A percentile compares a stretch with the other conserved stretches of the same genome.
These are phyloP conservation scores for Oophaga pumilio DNA, from an alignment of 2,113 vertebrate species.

Conservation along the genomic window DNA sequence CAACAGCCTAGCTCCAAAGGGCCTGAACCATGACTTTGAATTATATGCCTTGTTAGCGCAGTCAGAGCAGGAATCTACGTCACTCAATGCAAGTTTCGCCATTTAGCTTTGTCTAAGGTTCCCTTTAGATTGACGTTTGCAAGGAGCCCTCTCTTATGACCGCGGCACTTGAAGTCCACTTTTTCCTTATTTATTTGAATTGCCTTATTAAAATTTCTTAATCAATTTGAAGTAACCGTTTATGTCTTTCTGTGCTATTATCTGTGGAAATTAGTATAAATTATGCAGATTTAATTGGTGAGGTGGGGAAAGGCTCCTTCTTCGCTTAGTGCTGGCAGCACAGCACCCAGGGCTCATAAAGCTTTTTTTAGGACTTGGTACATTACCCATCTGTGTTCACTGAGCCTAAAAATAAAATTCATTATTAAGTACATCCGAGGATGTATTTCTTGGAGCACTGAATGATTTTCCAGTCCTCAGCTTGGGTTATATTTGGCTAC, in stretches of 20 bases:
- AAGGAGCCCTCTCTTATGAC: too few species aligned
- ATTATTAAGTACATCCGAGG: slow-evolving; percentile 18
- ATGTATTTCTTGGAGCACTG: slow-evolving; percentile 8
- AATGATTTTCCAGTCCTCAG: neutral
- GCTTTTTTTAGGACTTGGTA: neutral
- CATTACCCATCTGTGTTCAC: slow-evolving; percentile 24
- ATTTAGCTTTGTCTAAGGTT: too few species aligned
- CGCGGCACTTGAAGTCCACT: too few species aligned
- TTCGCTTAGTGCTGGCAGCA: neutral
- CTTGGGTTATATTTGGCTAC: neutral
- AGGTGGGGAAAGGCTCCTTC: neutral
- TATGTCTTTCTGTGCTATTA: neutral
- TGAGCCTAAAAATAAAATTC: slow-evolving; percentile 12
- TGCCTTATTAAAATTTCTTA: neutral
- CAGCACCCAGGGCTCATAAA: neutral
- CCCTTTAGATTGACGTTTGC: too few species aligned
- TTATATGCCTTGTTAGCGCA: too few species aligned
- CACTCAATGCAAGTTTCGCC: too few species aligned
- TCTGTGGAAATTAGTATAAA: neutral
- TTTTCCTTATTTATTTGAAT: too few species aligned
- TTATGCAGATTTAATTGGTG: neutral
- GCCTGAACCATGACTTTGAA: too few species aligned
- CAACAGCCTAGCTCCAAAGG: too few species aligned
- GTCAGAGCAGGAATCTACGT: too few species aligned
- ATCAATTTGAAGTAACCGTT: neutral